phyloP scores from a whole-genome alignment of 23 tunicate genomes.

The Halocynthia aurantium region DNA sequence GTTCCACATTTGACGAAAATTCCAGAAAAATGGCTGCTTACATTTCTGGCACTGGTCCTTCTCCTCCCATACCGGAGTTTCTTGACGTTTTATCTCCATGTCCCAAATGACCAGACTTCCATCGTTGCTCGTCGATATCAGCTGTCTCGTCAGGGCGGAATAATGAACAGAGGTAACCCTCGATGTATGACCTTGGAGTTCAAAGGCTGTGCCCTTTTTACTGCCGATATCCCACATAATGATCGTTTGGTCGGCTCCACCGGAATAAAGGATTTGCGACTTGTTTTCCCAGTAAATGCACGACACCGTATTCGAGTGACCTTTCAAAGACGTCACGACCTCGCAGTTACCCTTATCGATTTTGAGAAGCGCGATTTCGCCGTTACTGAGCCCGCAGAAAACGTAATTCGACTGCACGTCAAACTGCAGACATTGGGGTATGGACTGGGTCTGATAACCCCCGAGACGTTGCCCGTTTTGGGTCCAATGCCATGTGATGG shows the following conservation, averaged over 20 bases:
- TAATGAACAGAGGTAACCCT: conserved; percentile 70
- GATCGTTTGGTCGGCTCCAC: conserved; percentile 68
- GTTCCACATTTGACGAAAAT: conserved; percentile 96
- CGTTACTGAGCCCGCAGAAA: conserved; percentile 80
- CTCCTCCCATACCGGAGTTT: conserved; percentile 95
- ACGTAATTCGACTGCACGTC: conserved; percentile 70
- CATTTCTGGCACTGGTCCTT: conserved; percentile 73
- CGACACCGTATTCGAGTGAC: conserved; percentile 54
- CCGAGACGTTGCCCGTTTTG: conserved; percentile 77
- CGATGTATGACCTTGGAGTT: conserved; percentile 78
- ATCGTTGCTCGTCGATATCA: conserved; percentile 51
- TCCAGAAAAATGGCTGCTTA: conserved; percentile 95
- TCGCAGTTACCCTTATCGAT: conserved; percentile 65
- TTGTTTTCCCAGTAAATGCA: conserved; percentile 72
- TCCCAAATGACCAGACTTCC: conserved; percentile 84
- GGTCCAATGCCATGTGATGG: conserved; percentile 84
- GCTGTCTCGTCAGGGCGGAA: conserved; percentile 38
- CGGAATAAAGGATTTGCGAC: conserved; percentile 67
- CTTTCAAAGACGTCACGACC: conserved; percentile 61
- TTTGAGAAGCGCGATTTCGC: conserved; percentile 82
- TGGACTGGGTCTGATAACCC: conserved; percentile 54
- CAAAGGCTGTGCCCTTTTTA: conserved; percentile 81
- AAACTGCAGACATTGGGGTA: conserved; percentile 69
- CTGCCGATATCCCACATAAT: conserved; percentile 98
- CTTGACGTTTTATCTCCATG: conserved; percentile 82